Evolutionary conservation across 2,113 vertebrate genomes (phyloP).

Genomic region (Agelaius tricolor): DNA sequence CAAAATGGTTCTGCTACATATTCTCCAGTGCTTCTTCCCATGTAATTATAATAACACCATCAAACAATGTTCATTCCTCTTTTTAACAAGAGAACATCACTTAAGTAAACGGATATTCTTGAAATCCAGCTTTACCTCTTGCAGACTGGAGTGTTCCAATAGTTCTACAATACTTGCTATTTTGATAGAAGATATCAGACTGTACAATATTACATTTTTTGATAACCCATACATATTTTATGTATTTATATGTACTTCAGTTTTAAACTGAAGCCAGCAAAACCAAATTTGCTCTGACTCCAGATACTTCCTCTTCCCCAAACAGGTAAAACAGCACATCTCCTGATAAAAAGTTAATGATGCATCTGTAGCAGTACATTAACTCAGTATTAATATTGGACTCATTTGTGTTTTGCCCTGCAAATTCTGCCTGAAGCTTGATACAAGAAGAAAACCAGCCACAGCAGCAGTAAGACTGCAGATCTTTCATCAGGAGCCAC

Average conservation of each 20-base stretch:
- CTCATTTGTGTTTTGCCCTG: background rate
- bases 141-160: background rate
- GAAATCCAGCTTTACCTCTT: background rate
- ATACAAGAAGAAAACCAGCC: background rate
- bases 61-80: background rate
- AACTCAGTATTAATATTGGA: background rate
- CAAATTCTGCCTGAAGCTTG: background rate
- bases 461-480: background rate
- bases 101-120: background rate
- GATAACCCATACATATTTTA: background rate
- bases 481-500: background rate
- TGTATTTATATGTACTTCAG: background rate
- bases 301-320: background rate
- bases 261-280: constrained; percentile 1
- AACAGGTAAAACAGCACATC: background rate
- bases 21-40: background rate
- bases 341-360: constrained; percentile 19
- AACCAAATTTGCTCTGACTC: background rate
- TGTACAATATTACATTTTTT: background rate
- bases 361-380: background rate
- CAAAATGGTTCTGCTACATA: background rate
- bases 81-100: background rate
- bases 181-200: background rate
- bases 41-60: background rate
- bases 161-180: background rate